phyloP scores from a whole-genome alignment of 1,140 invertebrate species.

The Caenorhabditis latens region DNA sequence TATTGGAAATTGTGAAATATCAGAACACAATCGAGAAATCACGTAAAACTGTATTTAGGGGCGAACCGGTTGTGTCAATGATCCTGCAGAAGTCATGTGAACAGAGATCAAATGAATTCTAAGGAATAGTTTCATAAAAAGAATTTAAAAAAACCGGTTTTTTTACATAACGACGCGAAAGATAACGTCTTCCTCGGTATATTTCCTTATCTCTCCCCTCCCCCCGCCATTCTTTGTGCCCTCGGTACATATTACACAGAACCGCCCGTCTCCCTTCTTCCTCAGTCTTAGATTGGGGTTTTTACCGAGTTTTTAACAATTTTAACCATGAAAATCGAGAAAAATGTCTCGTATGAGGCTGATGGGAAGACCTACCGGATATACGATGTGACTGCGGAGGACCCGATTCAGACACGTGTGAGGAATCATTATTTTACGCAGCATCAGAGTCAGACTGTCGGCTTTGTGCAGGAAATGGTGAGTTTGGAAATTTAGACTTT shows the following conservation, averaged over 20 bases:
- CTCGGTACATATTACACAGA: neutral
- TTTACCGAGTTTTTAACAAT: neutral
- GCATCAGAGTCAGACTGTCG: constrained; percentile 68
- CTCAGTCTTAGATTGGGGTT: neutral
- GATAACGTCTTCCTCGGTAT: neutral
- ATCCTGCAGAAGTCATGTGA: neutral
- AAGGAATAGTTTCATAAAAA: neutral
- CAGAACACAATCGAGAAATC: too few species aligned
- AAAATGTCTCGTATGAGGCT: constrained; percentile 16
- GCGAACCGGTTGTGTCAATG: too few species aligned
- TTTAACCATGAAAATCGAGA: constrained; percentile 13
- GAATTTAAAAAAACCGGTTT: neutral
- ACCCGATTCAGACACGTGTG: constrained; percentile 68
- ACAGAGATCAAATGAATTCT: neutral
- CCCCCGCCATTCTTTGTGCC: neutral
- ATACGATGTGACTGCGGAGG: constrained; percentile 62
- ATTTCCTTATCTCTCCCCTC: neutral
- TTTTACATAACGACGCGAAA: neutral
- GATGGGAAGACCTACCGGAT: constrained; percentile 55
- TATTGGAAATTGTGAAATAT: too few species aligned
- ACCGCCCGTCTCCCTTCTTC: neutral
- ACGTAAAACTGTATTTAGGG: too few species aligned
- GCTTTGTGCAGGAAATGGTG: constrained; percentile 70
- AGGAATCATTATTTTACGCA: constrained; percentile 67
- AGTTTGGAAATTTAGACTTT: neutral